Evolutionary conservation across 2,797 vertebrate species (phyloP), one percentile per base, ranked within the genome.

Genomic region (Hoplostethus mediterraneus): DNA sequence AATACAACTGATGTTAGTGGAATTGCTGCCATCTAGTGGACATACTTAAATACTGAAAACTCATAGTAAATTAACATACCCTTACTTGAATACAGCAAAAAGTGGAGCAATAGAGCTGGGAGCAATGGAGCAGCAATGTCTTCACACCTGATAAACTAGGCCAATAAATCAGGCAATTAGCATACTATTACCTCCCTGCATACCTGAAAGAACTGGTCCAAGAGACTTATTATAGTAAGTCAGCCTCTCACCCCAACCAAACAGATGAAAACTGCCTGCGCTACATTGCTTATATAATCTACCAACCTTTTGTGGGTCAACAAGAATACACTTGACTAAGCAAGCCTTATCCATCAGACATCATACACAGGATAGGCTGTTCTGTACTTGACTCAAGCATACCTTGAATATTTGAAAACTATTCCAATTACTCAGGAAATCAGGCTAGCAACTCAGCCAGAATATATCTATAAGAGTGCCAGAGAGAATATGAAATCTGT

Each of bases 1-100:
- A 2, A 45, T 21, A 21, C 28, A 61, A 2, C 11, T 61, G 2
- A 3, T 30, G 36, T 5, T 1, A 42, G 31, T 9, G 1, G 1
- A 65, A 60, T 45, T 87, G 82, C 75, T 89, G 83, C 91, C 87
- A 88, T 77, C 93, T 92, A 86, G 86, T 90, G 92, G 84, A 59
- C 53, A 79, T 25, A n/a, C 12, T 3, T 42, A 0, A 38, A 72
- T 5, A 80, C 12, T 74, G 25, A 53, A 61, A 67, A 63, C 13
- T 48, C 1, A 45, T 5, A 69, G 14, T 5, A 1, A 9, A 4
- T 7, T 6, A 1, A 62, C 31, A 30, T 14, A 13, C 11, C 33
- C 12, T 17, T 44, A 16, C 14, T 40, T 21, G 9, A 33, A 12
- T 59, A 6, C 28, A 31, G 16, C 14, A 7, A 14, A 31, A 54